These are phyloP conservation scores for Loripinus fragilis DNA, from an alignment of 2,888 invertebrate species.

Conservation along the genomic window DNA sequence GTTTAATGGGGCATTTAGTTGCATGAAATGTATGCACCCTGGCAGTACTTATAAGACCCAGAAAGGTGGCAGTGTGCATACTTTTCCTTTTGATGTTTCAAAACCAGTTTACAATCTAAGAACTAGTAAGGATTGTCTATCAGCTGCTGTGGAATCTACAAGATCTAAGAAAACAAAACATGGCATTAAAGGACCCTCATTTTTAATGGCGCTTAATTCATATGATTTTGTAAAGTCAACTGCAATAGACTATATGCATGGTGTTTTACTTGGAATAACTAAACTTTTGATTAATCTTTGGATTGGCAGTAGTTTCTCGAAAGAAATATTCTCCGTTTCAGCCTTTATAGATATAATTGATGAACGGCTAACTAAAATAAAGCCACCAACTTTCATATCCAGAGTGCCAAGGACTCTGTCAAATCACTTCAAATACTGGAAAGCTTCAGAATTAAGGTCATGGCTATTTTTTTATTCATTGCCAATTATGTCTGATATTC, in stretches of 20 bases:
- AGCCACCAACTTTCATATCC: slow-evolving; percentile 49
- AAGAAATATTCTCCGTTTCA: slow-evolving; percentile 33
- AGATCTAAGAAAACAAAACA: slow-evolving; percentile 13
- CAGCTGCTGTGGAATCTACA: slow-evolving; percentile 33
- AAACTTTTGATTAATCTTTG: slow-evolving; percentile 45
- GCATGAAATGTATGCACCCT: slow-evolving; percentile 41
- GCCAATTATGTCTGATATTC: slow-evolving; percentile 43
- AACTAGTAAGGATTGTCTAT: not conserved
- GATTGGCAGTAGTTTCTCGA: slow-evolving; percentile 23
- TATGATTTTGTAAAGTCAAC: slow-evolving; percentile 36
- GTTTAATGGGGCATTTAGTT: slow-evolving; percentile 55
- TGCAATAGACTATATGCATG: slow-evolving; percentile 62
- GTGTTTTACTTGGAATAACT: slow-evolving; percentile 49
- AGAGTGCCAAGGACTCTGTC: slow-evolving; percentile 45
- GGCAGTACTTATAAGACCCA: slow-evolving; percentile 48
- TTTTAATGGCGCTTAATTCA: slow-evolving; percentile 33
- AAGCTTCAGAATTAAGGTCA: slow-evolving; percentile 57
- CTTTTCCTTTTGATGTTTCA: slow-evolving; percentile 45
- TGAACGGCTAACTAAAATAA: slow-evolving; percentile 35
- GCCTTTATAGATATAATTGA: slow-evolving; percentile 34
- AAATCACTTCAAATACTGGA: slow-evolving; percentile 59
- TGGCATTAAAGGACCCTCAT: slow-evolving; percentile 59
- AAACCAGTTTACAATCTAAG: not conserved
- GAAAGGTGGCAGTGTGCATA: slow-evolving; percentile 38
- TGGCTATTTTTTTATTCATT: slow-evolving; percentile 60